These are phyloP conservation scores for Phylloscopus trochilus DNA, from an alignment of 2,113 vertebrate species.

Conservation along the genomic window DNA sequence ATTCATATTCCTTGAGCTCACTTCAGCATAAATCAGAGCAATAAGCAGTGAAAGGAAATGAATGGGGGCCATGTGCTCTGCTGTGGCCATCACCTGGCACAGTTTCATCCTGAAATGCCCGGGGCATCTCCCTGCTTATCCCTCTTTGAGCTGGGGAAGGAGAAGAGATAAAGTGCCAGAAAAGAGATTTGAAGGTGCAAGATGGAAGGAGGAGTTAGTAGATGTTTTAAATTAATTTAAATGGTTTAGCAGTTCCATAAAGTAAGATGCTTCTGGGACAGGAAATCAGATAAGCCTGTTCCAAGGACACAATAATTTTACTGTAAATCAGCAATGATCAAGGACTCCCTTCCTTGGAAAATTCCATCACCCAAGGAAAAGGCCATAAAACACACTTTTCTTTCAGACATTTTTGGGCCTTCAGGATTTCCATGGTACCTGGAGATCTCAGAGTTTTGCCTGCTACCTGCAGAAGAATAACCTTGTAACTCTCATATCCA, in stretches of 20 bases:
- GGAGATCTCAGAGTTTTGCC: neutral
- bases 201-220: neutral
- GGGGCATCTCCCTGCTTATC: neutral
- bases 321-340: neutral
- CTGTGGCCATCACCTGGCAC: neutral
- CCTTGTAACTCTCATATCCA: neutral
- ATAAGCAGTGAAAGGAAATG: neutral
- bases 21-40: neutral
- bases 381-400: neutral
- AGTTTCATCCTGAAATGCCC: neutral
- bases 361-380: neutral
- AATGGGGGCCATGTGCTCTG: accelerated
- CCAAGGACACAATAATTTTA: neutral
- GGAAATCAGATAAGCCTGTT: neutral
- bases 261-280: neutral
- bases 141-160: neutral
- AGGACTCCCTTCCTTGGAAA: neutral
- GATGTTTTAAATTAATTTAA: neutral
- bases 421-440: neutral
- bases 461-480: neutral
- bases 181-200: neutral
- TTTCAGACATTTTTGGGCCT: neutral
- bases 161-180: neutral
- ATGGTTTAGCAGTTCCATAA: neutral
- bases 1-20: neutral